phyloP scores from a whole-genome alignment of 2,888 invertebrate genomes.

The Mythimna albipuncta region DNA sequence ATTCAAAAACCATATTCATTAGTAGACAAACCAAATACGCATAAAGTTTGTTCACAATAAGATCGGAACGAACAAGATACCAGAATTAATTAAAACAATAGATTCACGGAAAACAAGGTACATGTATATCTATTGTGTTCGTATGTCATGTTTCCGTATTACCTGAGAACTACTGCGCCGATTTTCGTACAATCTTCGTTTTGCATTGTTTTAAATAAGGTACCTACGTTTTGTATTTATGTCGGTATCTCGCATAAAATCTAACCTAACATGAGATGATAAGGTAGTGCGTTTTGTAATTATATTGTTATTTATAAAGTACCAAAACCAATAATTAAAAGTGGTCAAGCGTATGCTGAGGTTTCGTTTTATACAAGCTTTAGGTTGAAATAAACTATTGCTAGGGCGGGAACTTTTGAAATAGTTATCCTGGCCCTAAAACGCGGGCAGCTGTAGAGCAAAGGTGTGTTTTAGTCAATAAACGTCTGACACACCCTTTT shows the following conservation, averaged over 20 bases:
- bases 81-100: conserved; percentile 45
- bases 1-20: background rate
- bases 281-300: conserved; percentile 30
- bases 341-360: conserved; percentile 1
- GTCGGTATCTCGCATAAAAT: conserved; percentile 42
- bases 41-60: background rate
- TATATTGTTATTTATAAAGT: conserved; percentile 29
- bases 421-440: too few species aligned
- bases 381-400: too few species aligned
- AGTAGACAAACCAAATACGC: background rate
- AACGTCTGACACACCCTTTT: too few species aligned
- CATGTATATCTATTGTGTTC: conserved; percentile 45
- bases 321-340: conserved; percentile 9
- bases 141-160: conserved; percentile 52
- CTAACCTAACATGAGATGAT: conserved; percentile 45
- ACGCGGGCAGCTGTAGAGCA: too few species aligned
- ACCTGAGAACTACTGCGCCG: conserved; percentile 48
- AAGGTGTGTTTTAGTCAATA: too few species aligned
- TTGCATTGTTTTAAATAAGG: conserved; percentile 49
- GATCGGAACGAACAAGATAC: background rate
- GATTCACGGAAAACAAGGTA: conserved; percentile 43
- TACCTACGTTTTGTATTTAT: conserved; percentile 21
- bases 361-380: background rate
- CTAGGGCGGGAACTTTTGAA: too few species aligned
- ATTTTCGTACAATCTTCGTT: conserved; percentile 30